Evolutionary conservation across 1,140 invertebrate species (phyloP).

Genomic region (Rhyzopertha dominica): DNA sequence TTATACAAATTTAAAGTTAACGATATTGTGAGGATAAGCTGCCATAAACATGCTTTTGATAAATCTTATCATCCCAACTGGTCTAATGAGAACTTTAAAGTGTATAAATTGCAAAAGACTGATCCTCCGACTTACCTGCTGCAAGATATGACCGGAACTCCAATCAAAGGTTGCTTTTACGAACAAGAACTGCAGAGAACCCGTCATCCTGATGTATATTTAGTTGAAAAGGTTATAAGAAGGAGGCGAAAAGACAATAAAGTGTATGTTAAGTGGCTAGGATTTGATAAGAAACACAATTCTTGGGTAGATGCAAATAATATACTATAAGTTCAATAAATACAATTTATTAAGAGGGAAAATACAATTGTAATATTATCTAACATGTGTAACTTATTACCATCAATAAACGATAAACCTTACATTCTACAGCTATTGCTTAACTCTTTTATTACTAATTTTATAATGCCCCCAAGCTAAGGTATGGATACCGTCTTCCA

Average conservation of each 20-base stretch:
- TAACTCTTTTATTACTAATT: too few relatives aligned
- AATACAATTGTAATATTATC: too few relatives aligned
- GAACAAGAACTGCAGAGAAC: slow-evolving; percentile 29
- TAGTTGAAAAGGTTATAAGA: slow-evolving; percentile 39
- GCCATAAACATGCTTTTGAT: slow-evolving; percentile 28
- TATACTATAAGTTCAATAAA: too few relatives aligned
- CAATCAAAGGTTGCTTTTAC: slow-evolving; percentile 35
- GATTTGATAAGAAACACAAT: too few relatives aligned
- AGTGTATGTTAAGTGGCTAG: slow-evolving; percentile 39
- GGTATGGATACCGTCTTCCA: too few relatives aligned
- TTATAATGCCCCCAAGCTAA: too few relatives aligned
- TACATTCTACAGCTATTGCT: too few relatives aligned
- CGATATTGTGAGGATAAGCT: slow-evolving; percentile 20
- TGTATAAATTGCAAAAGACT: slow-evolving; percentile 23
- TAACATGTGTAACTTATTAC: too few relatives aligned
- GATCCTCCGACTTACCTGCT: slow-evolving; percentile 32
- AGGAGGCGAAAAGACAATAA: slow-evolving; percentile 30
- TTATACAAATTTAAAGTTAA: slow-evolving; percentile 19
- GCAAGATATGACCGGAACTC: slow-evolving; percentile 16
- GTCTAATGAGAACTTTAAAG: slow-evolving; percentile 36
- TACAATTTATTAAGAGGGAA: too few relatives aligned
- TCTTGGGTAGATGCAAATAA: too few relatives aligned
- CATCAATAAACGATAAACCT: too few relatives aligned
- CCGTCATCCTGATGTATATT: slow-evolving; percentile 34
- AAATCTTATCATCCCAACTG: slow-evolving; percentile 39